Conservation (phyloP, 2,888 invertebrate species). For the Epirrita christyi region DNA sequence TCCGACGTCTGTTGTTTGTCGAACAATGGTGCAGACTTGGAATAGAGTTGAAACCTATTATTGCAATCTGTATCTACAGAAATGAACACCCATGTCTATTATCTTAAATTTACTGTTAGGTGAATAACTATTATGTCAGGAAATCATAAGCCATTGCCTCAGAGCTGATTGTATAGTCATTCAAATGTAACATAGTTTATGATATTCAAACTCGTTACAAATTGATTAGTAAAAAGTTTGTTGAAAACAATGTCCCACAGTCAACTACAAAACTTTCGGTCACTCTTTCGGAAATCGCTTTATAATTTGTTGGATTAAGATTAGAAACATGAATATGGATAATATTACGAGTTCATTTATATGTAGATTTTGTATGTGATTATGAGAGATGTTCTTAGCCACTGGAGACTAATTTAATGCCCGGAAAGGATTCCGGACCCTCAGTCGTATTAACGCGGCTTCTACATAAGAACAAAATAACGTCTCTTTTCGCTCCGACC, state of each 20-base stretch:
- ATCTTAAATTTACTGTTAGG: background rate
- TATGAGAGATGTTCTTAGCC: conserved; percentile 15
- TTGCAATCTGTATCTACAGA: conserved; percentile 5
- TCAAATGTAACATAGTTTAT: too few species aligned
- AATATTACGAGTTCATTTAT: conserved; percentile 6
- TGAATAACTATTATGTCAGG: background rate
- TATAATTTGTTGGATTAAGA: background rate
- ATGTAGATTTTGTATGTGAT: conserved; percentile 20
- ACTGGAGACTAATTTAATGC: conserved; percentile 57
- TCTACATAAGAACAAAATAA: conserved; percentile 65
- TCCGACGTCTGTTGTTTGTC: conserved; percentile 12
- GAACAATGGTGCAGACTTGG: conserved; percentile 19
- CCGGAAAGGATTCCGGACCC: conserved; percentile 61
- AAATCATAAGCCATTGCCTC: too few species aligned
- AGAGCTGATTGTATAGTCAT: background rate
- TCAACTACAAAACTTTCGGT: too few species aligned
- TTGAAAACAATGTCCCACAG: too few species aligned
- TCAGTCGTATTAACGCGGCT: conserved; percentile 63
- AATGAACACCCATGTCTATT: conserved; percentile 4
- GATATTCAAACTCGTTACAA: too few species aligned
- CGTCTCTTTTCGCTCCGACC: conserved; percentile 62
- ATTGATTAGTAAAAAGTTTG: too few species aligned
- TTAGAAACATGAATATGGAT: background rate
- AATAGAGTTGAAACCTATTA: conserved; percentile 9
- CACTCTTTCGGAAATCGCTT: too few species aligned